These are phyloP conservation scores for Nematostella vectensis DNA, from an alignment of 92 coral and sea anemone species.

Conservation along the genomic window DNA sequence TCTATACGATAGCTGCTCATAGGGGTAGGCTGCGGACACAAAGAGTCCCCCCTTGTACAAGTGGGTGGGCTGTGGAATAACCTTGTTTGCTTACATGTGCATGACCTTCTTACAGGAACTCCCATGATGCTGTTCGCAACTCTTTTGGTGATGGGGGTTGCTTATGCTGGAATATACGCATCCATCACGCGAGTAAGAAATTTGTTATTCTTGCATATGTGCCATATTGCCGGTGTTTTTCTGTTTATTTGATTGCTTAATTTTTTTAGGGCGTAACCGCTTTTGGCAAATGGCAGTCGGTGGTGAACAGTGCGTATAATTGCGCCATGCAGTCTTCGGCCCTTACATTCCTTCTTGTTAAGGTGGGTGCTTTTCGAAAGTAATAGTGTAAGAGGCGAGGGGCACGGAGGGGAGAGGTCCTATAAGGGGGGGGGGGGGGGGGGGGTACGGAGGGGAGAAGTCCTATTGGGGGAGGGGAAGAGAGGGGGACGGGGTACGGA, in stretches of 20 bases:
- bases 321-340: constrained; percentile 27
- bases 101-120: constrained; percentile 2
- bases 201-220: neutral
- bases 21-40: neutral
- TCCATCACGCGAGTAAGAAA: constrained; percentile 6
- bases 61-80: neutral
- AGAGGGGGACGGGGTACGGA: too few species aligned
- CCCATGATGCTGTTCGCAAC: constrained; percentile 10
- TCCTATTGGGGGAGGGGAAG: too few species aligned
- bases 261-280: neutral
- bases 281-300: constrained; percentile 33
- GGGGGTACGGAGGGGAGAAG: too few species aligned
- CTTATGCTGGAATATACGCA: constrained; percentile 5
- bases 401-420: too few species aligned
- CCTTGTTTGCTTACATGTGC: neutral
- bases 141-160: constrained; percentile 3
- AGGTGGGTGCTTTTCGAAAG: constrained; percentile 13
- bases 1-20: too few species aligned
- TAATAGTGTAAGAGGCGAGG: too few species aligned
- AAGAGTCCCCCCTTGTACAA: neutral
- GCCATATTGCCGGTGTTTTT: neutral
- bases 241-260: neutral
- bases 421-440: too few species aligned
- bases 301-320: constrained; percentile 11
- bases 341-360: constrained; percentile 25